Percentiles rank a stretch among this genome's conserved stretches.
Evolutionary conservation across 2,113 vertebrate genomes (phyloP).

Genomic region (Trinectes maculatus): DNA sequence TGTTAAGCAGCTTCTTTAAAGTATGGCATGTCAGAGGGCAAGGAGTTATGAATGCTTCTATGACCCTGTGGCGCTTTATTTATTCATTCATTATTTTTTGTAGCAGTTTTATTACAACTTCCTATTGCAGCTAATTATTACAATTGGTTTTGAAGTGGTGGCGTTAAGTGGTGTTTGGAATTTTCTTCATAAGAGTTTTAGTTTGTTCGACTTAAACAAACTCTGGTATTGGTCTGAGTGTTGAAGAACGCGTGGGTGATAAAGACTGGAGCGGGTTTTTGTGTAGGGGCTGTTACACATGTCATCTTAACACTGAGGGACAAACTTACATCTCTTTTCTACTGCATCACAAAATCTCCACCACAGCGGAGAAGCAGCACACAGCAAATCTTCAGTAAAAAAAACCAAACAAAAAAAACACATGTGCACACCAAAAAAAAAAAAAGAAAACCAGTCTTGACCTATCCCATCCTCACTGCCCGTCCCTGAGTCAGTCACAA

Average conservation of each 20-base stretch:
- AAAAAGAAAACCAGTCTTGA: conserved; percentile 53
- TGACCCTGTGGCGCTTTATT: neutral
- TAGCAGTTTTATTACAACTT: no score
- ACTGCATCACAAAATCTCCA: conserved; percentile 34
- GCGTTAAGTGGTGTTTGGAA: no score
- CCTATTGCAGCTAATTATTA: no score
- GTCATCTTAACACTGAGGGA: conserved; percentile 68
- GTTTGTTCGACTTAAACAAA: conserved; percentile 13
- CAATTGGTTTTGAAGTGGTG: no score
- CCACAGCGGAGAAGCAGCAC: conserved; percentile 19
- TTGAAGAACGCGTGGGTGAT: conserved; percentile 10
- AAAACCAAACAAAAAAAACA: conserved; percentile 9
- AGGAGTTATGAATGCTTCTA: conserved; percentile 18
- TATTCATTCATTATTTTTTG: conserved; percentile 7
- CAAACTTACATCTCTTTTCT: conserved; percentile 60
- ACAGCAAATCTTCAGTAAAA: conserved; percentile 15
- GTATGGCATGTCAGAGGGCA: conserved; percentile 20
- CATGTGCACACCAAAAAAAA: conserved; percentile 23
- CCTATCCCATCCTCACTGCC: conserved; percentile 39
- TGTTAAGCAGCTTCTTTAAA: conserved; percentile 13
- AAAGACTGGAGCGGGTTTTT: conserved; percentile 52
- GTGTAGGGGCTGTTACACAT: conserved; percentile 39
- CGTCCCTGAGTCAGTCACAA: conserved; percentile 61
- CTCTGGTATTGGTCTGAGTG: no score
- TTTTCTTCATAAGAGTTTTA: neutral